These are phyloP conservation scores for Cantharis nigra DNA, from an alignment of 2,888 invertebrate species.

Conservation along the genomic window DNA sequence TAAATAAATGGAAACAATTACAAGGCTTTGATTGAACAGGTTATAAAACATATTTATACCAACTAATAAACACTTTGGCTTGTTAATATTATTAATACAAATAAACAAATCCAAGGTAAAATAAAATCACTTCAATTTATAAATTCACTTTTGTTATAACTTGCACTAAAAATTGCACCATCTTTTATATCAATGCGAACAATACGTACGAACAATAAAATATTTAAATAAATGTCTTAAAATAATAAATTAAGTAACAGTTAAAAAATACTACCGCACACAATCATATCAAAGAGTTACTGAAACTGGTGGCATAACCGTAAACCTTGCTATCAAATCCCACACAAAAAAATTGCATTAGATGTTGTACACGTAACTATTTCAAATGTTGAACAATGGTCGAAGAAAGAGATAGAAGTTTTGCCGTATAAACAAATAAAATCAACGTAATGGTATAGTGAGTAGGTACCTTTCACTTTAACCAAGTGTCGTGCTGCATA, in stretches of 20 bases:
- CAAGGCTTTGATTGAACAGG: not conserved
- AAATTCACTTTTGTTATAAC: not conserved
- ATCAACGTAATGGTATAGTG: conserved; percentile 3
- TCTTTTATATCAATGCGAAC: not conserved
- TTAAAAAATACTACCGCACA: conserved; percentile 1
- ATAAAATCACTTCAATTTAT: not conserved
- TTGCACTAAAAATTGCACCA: not conserved
- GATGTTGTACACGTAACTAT: conserved; percentile 4
- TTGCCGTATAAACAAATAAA: not conserved
- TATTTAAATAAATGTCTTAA: not conserved
- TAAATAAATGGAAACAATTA: not conserved
- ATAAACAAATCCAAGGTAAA: not conserved
- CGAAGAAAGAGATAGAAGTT: conserved; percentile 1
- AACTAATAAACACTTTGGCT: not conserved
- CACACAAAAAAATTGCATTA: conserved; percentile 10
- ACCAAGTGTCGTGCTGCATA: conserved; percentile 13
- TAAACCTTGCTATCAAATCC: conserved; percentile 18
- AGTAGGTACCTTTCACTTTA: conserved; percentile 12
- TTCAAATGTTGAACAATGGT: not conserved
- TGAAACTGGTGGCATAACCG: conserved; percentile 17
- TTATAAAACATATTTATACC: not conserved
- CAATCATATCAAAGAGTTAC: conserved; percentile 18
- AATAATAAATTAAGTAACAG: not conserved
- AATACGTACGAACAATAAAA: not conserved
- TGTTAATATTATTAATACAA: not conserved